Evolutionary conservation across 2,888 invertebrate genomes (phyloP), one percentile per base, ranked within the genome.

Genomic region (Apodemia zela): DNA sequence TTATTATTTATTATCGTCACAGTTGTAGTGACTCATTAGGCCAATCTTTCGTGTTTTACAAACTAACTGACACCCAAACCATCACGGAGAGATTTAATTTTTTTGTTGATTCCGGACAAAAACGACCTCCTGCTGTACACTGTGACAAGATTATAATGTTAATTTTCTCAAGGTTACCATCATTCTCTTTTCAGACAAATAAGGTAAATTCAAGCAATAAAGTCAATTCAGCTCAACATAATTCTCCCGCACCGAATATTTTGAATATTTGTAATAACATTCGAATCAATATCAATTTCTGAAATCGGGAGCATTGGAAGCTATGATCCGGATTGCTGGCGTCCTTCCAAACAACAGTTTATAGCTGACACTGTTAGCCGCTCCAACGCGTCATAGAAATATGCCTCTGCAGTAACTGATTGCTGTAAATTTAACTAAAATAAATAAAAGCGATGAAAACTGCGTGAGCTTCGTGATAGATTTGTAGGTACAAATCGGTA

Each of bases 271-370:
- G 15, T 25, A 13, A 63, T 63, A 68, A 61, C 62, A 45, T 66
- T 62, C 62, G 62, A 66, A 62, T 62, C 65, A 63, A 63, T 65
- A 66, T 66, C 66, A 63, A 65, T 65, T 66, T 64, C 63, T 67
- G 54, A 65, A 65, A 65, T 62, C 61, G 66, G 65, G 51, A 51
- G 71, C 73, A 72, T 72, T 73, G 73, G 75, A 72, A 75, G 76
- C 69, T 70, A 67, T 68, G 74, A 77, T 72, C 71, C 71, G 73
- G 72, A 69, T 68, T 66, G 67, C 76, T 87, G 86, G 87, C 87
- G 73, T 70, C 68, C 72, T 74, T 84, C 87, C 86, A 88, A 87
- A 79, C 75, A 54, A 78, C 71, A 74, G 78, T 81, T 80, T 81
- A 85, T 79, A 75, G 79, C 77, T 75, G 73, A 72, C 78, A 74